Evolutionary conservation across 2,113 vertebrate genomes (phyloP), one percentile per base, ranked within the genome.

Genomic region (Ariopsis seemanni): DNA sequence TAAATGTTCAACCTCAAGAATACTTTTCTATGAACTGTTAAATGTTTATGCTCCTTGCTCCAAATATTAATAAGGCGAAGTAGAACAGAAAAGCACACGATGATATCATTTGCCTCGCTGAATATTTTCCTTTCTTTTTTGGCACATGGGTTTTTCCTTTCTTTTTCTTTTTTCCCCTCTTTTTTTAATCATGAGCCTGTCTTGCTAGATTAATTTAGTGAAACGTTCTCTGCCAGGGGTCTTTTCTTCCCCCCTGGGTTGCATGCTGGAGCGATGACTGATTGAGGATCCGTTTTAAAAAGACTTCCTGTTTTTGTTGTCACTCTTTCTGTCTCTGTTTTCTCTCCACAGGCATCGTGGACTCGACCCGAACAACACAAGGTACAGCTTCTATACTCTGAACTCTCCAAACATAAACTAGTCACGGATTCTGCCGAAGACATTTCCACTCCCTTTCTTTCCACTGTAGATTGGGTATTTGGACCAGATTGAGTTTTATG

Each of bases 361-460:
- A 99, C 97, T 96, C 97, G 98, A 93, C 97, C 97, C 90, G 97
- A 99, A 95, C 97, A 97, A 90, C 97, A 99, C 96, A 98, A 99
- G 98, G 98, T 99, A 99, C 95, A 95, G 94, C 94, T 95, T 93
- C 94, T 94, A 95, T 72, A 20, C 65, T 71, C 63, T 81, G 57
- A 72, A 79, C 82, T 89, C 42, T 60, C 78, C 60, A 85, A 77
- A 75, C 77, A 20, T 72, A 84, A 71, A 80, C 69, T 74, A 85
- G 27, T 15, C 80, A 62, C 5, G 14, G 55, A 60, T 53, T 81
- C 77, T 69, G 60, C 75, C 52, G 8, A 11, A 71, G 10, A 69
- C 57, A 25, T 30, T 63, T 52, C 27, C 11, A 48, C 69, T 69
- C 7, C 2, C 20, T 63, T 25, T 80, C 6, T 53, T 80, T 12